phyloP scores from a whole-genome alignment of 2,113 vertebrate species.

The Hippocampus abdominalis region DNA sequence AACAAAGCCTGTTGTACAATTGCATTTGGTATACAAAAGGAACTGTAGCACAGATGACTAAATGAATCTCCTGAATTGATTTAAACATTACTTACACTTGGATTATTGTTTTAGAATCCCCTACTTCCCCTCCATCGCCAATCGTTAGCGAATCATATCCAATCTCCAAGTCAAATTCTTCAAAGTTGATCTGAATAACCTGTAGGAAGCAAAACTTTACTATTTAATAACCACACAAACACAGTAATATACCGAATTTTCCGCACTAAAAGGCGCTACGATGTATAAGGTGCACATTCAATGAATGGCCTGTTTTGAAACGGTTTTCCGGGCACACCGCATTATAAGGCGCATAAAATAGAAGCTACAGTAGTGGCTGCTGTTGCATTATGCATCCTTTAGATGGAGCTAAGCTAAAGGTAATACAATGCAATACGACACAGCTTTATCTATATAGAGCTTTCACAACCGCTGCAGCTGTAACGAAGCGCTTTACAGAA shows the following conservation, averaged over 20 bases:
- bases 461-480: too few species aligned
- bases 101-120: conserved; percentile 91
- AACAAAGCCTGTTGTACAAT: not conserved
- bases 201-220: conserved; percentile 43
- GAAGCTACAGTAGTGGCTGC: too few species aligned
- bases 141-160: conserved; percentile 95
- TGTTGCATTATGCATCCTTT: too few species aligned
- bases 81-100: conserved; percentile 85
- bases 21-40: not conserved
- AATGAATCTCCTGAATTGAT: not conserved
- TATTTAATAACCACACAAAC: not conserved
- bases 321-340: too few species aligned
- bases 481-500: too few species aligned
- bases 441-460: too few species aligned
- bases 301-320: too few species aligned
- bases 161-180: conserved; percentile 96
- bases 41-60: not conserved
- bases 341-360: too few species aligned
- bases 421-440: too few species aligned
- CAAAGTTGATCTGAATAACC: conserved; percentile 99
- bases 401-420: too few species aligned
- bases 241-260: not conserved
- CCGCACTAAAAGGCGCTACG: too few species aligned
- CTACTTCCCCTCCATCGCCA: conserved; percentile 93
- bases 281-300: too few species aligned